phyloP scores from a whole-genome alignment of 2,888 invertebrate species.

The Punctoribates punctum region DNA sequence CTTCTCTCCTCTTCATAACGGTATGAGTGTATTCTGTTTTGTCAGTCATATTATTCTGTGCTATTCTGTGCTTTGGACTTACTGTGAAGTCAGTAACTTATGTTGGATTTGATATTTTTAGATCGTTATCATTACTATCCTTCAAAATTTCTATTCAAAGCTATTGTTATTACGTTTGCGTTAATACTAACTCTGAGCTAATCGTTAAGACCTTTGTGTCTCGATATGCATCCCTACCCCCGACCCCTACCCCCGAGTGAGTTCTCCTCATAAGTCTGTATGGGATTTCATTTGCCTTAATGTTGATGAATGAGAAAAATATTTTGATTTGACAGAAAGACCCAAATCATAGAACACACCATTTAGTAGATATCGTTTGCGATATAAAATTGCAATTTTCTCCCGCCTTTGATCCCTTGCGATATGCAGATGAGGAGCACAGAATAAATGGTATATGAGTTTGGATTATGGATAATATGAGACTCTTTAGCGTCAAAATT shows the following conservation, averaged over 20 bases:
- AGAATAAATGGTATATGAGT: constrained; percentile 23
- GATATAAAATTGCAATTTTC: constrained; percentile 32
- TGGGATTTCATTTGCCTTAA: constrained; percentile 36
- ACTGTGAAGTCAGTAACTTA: constrained; percentile 8
- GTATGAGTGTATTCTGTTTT: too few relatives aligned
- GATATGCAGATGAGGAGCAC: constrained; percentile 29
- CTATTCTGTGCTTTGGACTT: too few relatives aligned
- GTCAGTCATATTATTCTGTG: too few relatives aligned
- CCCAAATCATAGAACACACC: neutral
- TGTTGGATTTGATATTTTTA: constrained; percentile 31
- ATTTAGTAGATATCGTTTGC: constrained; percentile 26
- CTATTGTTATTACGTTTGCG: constrained; percentile 16
- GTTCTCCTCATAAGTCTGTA: constrained; percentile 26
- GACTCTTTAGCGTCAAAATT: neutral
- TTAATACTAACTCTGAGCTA: neutral
- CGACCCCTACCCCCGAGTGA: constrained; percentile 9
- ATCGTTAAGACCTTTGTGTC: constrained; percentile 8
- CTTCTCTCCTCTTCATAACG: neutral
- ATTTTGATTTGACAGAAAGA: constrained; percentile 30
- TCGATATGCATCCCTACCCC: neutral
- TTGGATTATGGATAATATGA: neutral
- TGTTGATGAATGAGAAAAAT: constrained; percentile 36
- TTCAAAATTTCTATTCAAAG: constrained; percentile 19
- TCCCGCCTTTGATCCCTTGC: constrained; percentile 29
- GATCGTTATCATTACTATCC: constrained; percentile 23